phyloP scores from a whole-genome alignment of 2,888 invertebrate species.

The Falcaria lacertinaria region DNA sequence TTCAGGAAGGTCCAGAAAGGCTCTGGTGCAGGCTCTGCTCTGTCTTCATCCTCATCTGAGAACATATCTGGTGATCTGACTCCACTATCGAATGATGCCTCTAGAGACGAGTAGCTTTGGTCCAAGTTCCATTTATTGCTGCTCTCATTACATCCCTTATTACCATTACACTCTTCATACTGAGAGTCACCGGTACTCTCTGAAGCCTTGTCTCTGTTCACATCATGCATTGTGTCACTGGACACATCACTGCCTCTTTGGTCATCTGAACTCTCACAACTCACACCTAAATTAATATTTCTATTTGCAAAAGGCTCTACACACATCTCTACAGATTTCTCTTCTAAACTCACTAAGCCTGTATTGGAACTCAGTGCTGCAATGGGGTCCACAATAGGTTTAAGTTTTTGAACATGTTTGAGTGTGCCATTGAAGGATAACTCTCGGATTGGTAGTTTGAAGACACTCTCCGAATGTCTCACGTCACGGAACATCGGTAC shows the following conservation, averaged over 20 bases:
- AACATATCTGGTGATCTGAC: conserved; percentile 83
- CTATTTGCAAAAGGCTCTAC: conserved; percentile 17
- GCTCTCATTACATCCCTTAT: conserved; percentile 41
- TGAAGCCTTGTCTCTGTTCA: conserved; percentile 37
- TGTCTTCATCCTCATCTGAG: conserved; percentile 77
- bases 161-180: conserved; percentile 45
- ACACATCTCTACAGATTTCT: conserved; percentile 30
- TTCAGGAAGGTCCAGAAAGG: conserved; percentile 63
- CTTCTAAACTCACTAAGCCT: conserved; percentile 34
- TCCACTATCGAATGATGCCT: conserved; percentile 71
- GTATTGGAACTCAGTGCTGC: conserved; percentile 52
- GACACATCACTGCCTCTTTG: conserved; percentile 27
- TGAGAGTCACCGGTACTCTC: conserved; percentile 59
- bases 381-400: conserved; percentile 68
- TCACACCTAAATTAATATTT: conserved; percentile 19
- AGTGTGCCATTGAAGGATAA: conserved; percentile 72
- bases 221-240: conserved; percentile 17
- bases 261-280: conserved; percentile 9
- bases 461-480: conserved; percentile 55
- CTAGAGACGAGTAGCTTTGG: conserved; percentile 64
- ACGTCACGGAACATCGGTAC: conserved; percentile 61
- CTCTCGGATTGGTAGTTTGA: conserved; percentile 70
- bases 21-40: conserved; percentile 37
- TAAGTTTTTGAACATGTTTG: conserved; percentile 68
- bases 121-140: conserved; percentile 62